A percentile compares a stretch with the other conserved stretches of the same genome.
Conservation (phyloP, 35 echinoderm and acorn worm genomes). For the Anneissia japonica region DNA sequence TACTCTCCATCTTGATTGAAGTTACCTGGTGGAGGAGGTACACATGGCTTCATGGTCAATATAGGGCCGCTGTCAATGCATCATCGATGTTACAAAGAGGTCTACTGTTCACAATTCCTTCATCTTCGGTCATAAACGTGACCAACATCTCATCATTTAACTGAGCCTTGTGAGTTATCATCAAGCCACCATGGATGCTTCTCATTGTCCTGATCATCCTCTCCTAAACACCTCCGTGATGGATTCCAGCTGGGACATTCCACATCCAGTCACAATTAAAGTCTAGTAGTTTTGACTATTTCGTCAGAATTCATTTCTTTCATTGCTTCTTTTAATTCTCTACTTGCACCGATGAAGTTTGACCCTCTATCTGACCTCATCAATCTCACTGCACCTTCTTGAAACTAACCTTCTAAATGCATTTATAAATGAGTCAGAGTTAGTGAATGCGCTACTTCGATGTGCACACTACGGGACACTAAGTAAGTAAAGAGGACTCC, state of each 20-base stretch:
- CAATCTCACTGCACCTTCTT: conserved; percentile 33
- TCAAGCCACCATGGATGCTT: background rate
- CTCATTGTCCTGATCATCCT: background rate
- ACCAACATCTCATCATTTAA: conserved; percentile 43
- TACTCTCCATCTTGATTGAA: too few relatives aligned
- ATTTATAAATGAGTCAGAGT: conserved; percentile 47
- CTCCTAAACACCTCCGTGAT: conserved; percentile 11
- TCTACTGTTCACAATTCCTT: conserved; percentile 55
- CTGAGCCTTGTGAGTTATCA: conserved; percentile 15
- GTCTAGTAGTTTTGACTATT: conserved; percentile 28
- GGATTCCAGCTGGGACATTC: conserved; percentile 46
- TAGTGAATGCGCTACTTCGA: conserved; percentile 26
- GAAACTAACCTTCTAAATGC: conserved; percentile 33
- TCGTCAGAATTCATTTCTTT: conserved; percentile 29
- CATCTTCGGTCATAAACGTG: conserved; percentile 75
- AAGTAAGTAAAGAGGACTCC: conserved; percentile 34
- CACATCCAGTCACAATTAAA: conserved; percentile 65
- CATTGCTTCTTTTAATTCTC: conserved; percentile 21
- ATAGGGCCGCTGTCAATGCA: background rate
- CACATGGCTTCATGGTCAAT: too few relatives aligned
- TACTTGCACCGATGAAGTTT: conserved; percentile 57
- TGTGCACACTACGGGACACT: conserved; percentile 16
- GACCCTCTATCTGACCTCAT: conserved; percentile 44
- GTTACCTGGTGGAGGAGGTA: too few relatives aligned
- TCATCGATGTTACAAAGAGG: conserved; percentile 33